Evolutionary conservation across 92 coral and sea anemone genomes (phyloP).

Genomic region (Plumapathes pennacea): DNA sequence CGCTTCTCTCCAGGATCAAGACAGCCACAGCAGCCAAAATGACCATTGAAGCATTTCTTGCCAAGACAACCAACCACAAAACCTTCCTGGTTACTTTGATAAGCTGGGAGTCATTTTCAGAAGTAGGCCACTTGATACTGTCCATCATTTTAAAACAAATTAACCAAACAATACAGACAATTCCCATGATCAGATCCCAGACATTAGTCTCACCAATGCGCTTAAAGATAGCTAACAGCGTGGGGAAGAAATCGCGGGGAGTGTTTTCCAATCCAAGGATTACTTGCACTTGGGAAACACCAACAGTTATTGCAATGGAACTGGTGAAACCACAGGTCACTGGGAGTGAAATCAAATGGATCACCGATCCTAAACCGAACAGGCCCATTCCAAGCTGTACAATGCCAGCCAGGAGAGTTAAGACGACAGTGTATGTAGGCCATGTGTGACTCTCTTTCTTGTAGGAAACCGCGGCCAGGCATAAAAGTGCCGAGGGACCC

Average conservation of each 20-base stretch:
- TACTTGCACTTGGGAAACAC: constrained; percentile 83
- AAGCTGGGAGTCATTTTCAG: constrained; percentile 50
- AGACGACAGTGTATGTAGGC: constrained; percentile 70
- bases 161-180: constrained; percentile 62
- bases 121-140: constrained; percentile 70
- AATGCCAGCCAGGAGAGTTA: constrained; percentile 78
- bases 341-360: constrained; percentile 90
- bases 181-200: constrained; percentile 83
- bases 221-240: constrained; percentile 76
- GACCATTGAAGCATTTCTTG: constrained; percentile 78
- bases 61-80: constrained; percentile 78
- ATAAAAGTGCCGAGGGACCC: constrained; percentile 96
- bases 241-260: constrained; percentile 70
- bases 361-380: constrained; percentile 84
- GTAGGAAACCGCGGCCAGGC: constrained; percentile 87
- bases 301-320: constrained; percentile 92
- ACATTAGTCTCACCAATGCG: constrained; percentile 73
- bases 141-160: constrained; percentile 66
- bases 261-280: constrained; percentile 72
- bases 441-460: constrained; percentile 75
- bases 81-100: constrained; percentile 65
- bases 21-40: constrained; percentile 67
- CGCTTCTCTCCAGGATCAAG: constrained; percentile 59
- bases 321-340: constrained; percentile 90
- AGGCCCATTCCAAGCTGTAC: constrained; percentile 88